Base-by-base conservation (phyloP, 1,140 invertebrate genomes). In the Lerema accius region DNA sequence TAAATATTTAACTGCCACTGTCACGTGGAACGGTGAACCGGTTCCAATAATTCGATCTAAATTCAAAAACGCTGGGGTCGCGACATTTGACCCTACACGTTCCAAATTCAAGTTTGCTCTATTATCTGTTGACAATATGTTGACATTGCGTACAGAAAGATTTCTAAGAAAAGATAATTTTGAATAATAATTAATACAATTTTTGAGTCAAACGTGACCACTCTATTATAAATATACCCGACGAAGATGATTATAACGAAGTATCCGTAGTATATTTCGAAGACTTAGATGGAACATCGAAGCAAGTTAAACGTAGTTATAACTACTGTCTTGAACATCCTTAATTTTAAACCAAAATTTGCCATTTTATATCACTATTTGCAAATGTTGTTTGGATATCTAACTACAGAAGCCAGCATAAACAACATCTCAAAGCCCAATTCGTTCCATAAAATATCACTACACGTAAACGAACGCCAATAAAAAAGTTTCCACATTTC, bases 1-100 rank as follows among this genome's bases (percentile, higher is more conserved):
- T n/a, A n/a, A n/a, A n/a, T n/a, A n/a, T n/a, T n/a, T n/a, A n/a
- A n/a, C n/a, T n/a, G n/a, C 10, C 35, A 58, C 26, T 35, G 55
- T 28, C 49, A 55, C 61, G 50, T 49, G 61, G 53, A 10, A 17
- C 19, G 11, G 48, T 26, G 14, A 42, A 62, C 48, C 49, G 42
- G 61, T 48, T 48, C 26, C 26, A 16, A 35, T 49, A 49, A 49
- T 15, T 49, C 13, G 46, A 49, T 49, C 26, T 32, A 49, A 32
- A 49, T 49, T 49, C 46, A 32, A 49, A 49, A 10, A 17, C 23
- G 7, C 23, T 1, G 19, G 26, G 23, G 46, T 32, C 46, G 26
- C 11, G 46, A 32, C 46, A 10, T 32, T 49, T 49, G 14, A 49
- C 46, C 46, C 46, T 26, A 13, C 4, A 10, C 23, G 26, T 32